phyloP scores from a whole-genome alignment of 2,888 invertebrate species.

The Luperina testacea region DNA sequence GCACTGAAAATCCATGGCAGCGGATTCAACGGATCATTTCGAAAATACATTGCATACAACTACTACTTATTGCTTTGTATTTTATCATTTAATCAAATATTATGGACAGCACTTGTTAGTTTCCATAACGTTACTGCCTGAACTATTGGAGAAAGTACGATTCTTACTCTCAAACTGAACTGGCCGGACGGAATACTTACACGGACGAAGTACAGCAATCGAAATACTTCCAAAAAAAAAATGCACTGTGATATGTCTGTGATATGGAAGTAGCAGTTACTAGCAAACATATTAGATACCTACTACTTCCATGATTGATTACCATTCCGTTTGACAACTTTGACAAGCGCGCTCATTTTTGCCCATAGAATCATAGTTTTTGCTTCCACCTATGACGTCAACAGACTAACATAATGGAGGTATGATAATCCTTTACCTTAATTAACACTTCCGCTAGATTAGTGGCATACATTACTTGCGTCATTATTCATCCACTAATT shows the following conservation, averaged over 20 bases:
- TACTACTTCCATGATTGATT: not conserved
- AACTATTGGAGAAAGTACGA: not conserved
- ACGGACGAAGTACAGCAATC: not conserved
- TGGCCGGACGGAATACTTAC: not conserved
- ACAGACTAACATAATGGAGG: not conserved
- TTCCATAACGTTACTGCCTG: not conserved
- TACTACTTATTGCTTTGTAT: not conserved
- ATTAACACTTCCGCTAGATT: conserved; percentile 50
- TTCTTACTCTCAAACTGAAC: not conserved
- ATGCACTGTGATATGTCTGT: not conserved
- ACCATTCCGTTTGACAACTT: not conserved
- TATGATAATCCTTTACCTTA: conserved; percentile 35
- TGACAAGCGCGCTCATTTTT: not conserved
- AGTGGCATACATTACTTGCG: conserved; percentile 45
- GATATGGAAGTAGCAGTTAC: not conserved
- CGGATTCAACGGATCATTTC: not conserved
- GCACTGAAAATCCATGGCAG: conserved; percentile 2
- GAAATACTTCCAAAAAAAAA: not conserved
- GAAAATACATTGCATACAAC: not conserved
- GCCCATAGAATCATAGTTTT: not conserved
- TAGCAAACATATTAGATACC: not conserved
- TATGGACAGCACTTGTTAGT: not conserved
- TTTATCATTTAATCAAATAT: not conserved
- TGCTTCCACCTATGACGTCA: not conserved
- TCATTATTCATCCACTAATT: conserved; percentile 57